These are phyloP conservation scores for Autographa gamma DNA, from an alignment of 2,888 invertebrate species.

Conservation along the genomic window DNA sequence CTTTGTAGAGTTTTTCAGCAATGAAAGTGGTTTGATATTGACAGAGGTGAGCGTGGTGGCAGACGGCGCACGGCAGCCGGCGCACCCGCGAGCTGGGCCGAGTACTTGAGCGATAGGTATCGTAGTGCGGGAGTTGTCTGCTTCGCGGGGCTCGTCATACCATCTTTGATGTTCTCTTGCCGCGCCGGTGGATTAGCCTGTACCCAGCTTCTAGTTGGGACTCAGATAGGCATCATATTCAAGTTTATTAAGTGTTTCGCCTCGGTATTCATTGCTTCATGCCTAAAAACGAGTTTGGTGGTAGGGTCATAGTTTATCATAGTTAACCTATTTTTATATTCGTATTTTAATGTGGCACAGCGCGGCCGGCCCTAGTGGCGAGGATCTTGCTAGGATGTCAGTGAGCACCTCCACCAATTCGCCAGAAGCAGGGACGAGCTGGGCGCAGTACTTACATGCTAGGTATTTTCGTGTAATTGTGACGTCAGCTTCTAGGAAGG, in stretches of 20 bases:
- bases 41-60: background rate
- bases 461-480: slow-evolving; percentile 10
- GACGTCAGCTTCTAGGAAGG: background rate
- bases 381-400: background rate
- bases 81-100: background rate
- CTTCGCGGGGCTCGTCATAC: background rate
- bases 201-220: background rate
- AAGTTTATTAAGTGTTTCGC: slow-evolving; percentile 1
- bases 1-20: background rate
- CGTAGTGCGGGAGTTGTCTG: slow-evolving; percentile 9
- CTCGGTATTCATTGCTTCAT: background rate
- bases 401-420: background rate
- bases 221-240: background rate
- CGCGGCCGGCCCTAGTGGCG: background rate
- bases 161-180: background rate
- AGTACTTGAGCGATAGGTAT: slow-evolving; percentile 14
- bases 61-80: background rate
- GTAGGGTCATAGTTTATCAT: background rate
- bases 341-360: background rate
- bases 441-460: slow-evolving; percentile 9
- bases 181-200: background rate
- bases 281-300: background rate
- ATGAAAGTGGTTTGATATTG: background rate
- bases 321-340: background rate
- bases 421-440: background rate